A percentile compares a stretch with the other conserved stretches of the same genome.
phyloP scores from a whole-genome alignment of 1,140 invertebrate species.

The Cryptotermes secundus region DNA sequence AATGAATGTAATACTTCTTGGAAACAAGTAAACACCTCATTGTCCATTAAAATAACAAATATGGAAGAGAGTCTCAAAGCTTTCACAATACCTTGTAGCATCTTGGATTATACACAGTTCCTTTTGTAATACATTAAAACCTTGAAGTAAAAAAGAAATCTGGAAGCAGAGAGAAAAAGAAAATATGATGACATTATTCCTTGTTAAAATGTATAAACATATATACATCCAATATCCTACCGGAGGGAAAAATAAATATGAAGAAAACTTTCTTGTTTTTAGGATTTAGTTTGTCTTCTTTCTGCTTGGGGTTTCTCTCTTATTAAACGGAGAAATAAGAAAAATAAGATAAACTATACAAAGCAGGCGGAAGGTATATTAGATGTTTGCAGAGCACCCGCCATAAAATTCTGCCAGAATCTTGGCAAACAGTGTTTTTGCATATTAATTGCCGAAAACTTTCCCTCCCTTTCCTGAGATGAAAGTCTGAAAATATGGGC shows the following conservation, averaged over 20 bases:
- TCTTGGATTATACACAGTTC: neutral
- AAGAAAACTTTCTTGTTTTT: neutral
- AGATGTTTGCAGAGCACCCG: neutral
- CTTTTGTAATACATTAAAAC: neutral
- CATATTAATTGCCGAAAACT: neutral
- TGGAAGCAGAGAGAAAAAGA: neutral
- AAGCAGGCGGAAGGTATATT: neutral
- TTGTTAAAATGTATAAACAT: constrained; percentile 15
- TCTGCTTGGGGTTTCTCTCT: neutral
- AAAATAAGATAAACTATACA: neutral
- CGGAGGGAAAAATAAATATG: neutral
- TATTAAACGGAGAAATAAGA: neutral
- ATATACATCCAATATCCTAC: neutral
- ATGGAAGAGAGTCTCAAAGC: neutral
- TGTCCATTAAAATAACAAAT: neutral
- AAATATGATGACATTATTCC: constrained; percentile 2
- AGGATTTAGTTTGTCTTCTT: neutral
- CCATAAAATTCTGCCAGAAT: neutral
- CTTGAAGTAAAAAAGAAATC: neutral
- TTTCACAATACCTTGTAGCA: neutral
- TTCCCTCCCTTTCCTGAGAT: neutral
- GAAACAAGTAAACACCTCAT: neutral
- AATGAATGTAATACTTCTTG: neutral
- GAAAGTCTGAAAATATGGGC: neutral
- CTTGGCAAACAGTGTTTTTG: neutral